Base-by-base conservation (phyloP, 2,113 vertebrate genomes). In the Solea solea region DNA sequence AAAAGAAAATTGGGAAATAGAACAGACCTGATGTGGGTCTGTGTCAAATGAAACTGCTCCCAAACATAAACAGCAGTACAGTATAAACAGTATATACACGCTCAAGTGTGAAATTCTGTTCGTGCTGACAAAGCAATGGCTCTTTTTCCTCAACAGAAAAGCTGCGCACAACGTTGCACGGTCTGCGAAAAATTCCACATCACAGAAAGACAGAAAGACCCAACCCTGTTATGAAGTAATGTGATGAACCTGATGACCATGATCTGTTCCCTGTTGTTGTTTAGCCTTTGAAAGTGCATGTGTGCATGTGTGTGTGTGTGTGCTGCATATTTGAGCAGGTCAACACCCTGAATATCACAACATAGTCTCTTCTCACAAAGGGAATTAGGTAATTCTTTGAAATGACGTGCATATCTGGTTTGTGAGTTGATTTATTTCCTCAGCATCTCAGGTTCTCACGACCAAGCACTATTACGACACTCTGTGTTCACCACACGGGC, bases 181-280 rank as follows among this genome's bases (percentile, higher is more conserved):
- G 40, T 62, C 2, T 28, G 66, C 3, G n/a, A 28, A 66, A 58
- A 67, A 64, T 58, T 58, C 63, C 76, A 56, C 40, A 57, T 58
- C 41, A 13, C 49, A 49, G 14, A 40, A 21, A 21, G 21, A 21
- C 21, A 21, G 21, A 21, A 1, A 42, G 64, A 68, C 79, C 73
- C 69, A 78, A 39, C 80, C 74, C 60, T 34, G 10, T 1, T 42
- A 72, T 88, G 81, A 88, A 69, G 66, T 71, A 48, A 82, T 60
- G 53, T 34, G 5, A 55, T 78, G 74, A 81, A 74, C 74, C 67
- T 68, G 2, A 0, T 63, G 62, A 68, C 74, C 76, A 45, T 16
- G 50, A 56, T 9, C 44, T 54, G 41, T 16, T 61, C 40, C n/a
- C 59, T 25, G n/a, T 58, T 54, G 16, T 52, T 54, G 14, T 39